Percentiles rank a stretch among this genome's conserved stretches.
Conservation (phyloP, 2,888 invertebrate species). For the Erynnis tages region DNA sequence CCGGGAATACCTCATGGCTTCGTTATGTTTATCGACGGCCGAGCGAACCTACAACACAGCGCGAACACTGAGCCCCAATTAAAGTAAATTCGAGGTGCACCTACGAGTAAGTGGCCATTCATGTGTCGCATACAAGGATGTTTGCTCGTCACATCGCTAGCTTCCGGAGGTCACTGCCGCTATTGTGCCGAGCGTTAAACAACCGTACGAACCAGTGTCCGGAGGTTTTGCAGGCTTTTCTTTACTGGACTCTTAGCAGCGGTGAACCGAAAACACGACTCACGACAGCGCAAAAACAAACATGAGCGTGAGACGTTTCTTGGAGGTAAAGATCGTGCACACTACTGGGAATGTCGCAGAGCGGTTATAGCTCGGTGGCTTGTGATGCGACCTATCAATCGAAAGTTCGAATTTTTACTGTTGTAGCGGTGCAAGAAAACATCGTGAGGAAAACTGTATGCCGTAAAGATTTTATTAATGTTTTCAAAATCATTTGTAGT, state of each 20-base stretch:
- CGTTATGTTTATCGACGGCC: slow-evolving; percentile 55
- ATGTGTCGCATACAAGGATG: slow-evolving; percentile 42
- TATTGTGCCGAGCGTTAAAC: slow-evolving; percentile 34
- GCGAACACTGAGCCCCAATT: slow-evolving; percentile 20
- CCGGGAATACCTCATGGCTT: slow-evolving; percentile 45
- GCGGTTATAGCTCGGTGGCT: background rate
- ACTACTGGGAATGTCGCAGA: slow-evolving; percentile 17
- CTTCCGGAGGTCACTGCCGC: slow-evolving; percentile 48
- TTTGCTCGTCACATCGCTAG: slow-evolving; percentile 41
- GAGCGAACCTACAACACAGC: slow-evolving; percentile 12
- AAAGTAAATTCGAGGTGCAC: slow-evolving; percentile 24
- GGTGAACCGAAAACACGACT: slow-evolving; percentile 56
- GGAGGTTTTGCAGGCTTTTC: slow-evolving; percentile 60
- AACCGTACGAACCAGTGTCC: slow-evolving; percentile 23
- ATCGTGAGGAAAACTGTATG: too few species aligned
- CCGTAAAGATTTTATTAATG: too few species aligned
- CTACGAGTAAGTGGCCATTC: slow-evolving; percentile 28
- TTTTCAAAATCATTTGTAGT: too few species aligned
- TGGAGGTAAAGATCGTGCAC: slow-evolving; percentile 44
- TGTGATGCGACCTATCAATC: too few species aligned
- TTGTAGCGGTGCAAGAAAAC: too few species aligned
- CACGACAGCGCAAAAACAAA: slow-evolving; percentile 55
- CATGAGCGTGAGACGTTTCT: slow-evolving; percentile 58
- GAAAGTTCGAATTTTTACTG: too few species aligned
- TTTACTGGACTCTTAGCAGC: slow-evolving; percentile 50